Evolutionary conservation across 2,888 invertebrate species (phyloP).

Genomic region (Hylaea fasciaria): DNA sequence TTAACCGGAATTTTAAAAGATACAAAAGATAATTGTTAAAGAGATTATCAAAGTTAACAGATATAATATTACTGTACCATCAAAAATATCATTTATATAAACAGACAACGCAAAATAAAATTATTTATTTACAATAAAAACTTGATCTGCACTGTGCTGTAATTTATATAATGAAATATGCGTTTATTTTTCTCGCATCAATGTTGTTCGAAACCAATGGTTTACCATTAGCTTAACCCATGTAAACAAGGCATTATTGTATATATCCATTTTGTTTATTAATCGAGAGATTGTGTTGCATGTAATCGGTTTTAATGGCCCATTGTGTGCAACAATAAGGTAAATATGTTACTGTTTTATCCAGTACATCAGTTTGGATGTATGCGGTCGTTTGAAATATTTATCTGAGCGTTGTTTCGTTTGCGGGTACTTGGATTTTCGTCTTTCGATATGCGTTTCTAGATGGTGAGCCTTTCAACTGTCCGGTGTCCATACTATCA

Average conservation of each 20-base stretch:
- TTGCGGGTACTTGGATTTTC: neutral
- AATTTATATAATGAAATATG: too few relatives aligned
- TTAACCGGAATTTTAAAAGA: too few relatives aligned
- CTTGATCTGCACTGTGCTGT: too few relatives aligned
- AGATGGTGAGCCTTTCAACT: too few relatives aligned
- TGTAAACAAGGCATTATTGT: constrained; percentile 22
- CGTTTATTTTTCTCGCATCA: neutral
- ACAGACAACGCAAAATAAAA: too few relatives aligned
- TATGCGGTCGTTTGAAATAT: constrained; percentile 23
- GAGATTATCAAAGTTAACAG: too few relatives aligned
- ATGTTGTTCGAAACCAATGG: neutral
- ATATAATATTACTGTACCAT: too few relatives aligned
- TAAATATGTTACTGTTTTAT: constrained; percentile 39
- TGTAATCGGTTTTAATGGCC: constrained; percentile 46
- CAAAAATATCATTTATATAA: too few relatives aligned
- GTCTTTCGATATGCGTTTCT: too few relatives aligned
- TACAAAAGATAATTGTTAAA: too few relatives aligned
- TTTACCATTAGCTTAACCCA: constrained; percentile 1
- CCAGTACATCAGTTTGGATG: constrained; percentile 31
- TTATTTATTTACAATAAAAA: too few relatives aligned
- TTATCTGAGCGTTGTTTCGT: constrained; percentile 16
- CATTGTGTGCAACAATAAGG: constrained; percentile 45
- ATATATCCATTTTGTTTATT: constrained; percentile 43
- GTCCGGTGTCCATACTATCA: too few relatives aligned
- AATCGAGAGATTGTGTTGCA: constrained; percentile 41